These are phyloP conservation scores for Drosophila auraria DNA, from an alignment of 1,140 invertebrate species.

Conservation along the genomic window DNA sequence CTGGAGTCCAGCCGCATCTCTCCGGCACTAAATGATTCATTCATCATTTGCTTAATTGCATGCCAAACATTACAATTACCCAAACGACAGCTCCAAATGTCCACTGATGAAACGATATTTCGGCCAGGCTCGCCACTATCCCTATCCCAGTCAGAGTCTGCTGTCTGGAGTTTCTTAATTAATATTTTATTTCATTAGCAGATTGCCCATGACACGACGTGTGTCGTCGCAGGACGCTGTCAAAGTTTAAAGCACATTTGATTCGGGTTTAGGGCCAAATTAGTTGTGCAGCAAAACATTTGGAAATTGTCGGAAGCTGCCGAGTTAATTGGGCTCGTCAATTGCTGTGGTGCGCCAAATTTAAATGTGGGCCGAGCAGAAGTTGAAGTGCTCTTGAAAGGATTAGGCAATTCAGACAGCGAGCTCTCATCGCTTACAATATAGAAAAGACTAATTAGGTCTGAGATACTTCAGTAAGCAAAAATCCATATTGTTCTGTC, in stretches of 20 bases:
- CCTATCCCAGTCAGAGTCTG: slow-evolving; percentile 2
- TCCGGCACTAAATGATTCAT: slow-evolving; percentile 58
- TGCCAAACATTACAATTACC: slow-evolving; percentile 52
- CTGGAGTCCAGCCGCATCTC: slow-evolving; percentile 17
- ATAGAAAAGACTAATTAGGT: not conserved
- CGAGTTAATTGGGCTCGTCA: slow-evolving; percentile 26
- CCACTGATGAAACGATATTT: slow-evolving; percentile 6
- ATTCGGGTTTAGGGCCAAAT: slow-evolving; percentile 15
- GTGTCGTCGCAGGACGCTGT: slow-evolving; percentile 21
- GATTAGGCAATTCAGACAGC: not conserved
- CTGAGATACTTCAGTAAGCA: not conserved
- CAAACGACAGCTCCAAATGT: slow-evolving; percentile 42
- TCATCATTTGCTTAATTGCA: slow-evolving; percentile 76
- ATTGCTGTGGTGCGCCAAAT: slow-evolving; percentile 6
- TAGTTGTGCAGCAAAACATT: slow-evolving; percentile 20
- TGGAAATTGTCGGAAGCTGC: slow-evolving; percentile 3
- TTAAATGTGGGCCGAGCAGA: not conserved
- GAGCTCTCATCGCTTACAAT: not conserved
- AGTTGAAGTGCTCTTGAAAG: not conserved
- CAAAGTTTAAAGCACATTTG: slow-evolving; percentile 31
- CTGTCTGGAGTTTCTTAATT: slow-evolving; percentile 54
- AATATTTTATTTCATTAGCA: slow-evolving; percentile 75
- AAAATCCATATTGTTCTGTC: not conserved
- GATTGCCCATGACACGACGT: slow-evolving; percentile 57
- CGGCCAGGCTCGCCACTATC: not conserved